Base-by-base conservation (phyloP, 2,888 invertebrate species). In the Mimas tiliae region DNA sequence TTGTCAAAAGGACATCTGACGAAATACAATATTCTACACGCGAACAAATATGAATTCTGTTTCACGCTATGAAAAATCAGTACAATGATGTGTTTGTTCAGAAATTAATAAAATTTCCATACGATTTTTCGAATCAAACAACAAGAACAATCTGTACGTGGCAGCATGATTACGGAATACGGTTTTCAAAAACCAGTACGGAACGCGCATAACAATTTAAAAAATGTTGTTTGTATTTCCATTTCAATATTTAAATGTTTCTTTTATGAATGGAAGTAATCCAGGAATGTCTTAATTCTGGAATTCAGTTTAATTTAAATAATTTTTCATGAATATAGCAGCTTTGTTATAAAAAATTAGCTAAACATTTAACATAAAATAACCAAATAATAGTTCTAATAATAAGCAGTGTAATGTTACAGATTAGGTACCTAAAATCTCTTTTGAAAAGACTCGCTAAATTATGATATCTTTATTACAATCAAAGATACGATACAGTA, bases 21-120 rank as follows among this genome's bases (percentile, higher is more conserved):
- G 16, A 16, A 8, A 34, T 34, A 42, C 38, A 58, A 33, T 52
- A 52, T 14, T 14, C 14, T 4, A 11, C 12, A 6, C 19, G 19
- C 9, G 38, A 38, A 16, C 3, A 58, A 58, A 58, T 55, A 12
- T 12, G 38, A 58, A 58, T 55, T 12, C 12, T 12, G 19, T 58
- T 58, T 19, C 19, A 19, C 27, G 34, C 58, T 16, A 19, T 58
- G 42, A 58, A 58, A 58, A 42, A 58, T 58, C 42, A 42, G 16
- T 38, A 42, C 42, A 42, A 58, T 58, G 19, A 58, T 42, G 58
- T 58, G 51, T 63, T 66, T 66, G 65, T 66, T 51, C 66, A 50
- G 62, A 45, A 38, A 68, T 33, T 58, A 58, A 42, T 58, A 42
- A 58, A 21, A 42, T 42, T 19, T 42, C 19, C 58, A 58, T 42